Conservation (phyloP, 2,113 vertebrate genomes). For the Phrynocephalus versicolor region DNA sequence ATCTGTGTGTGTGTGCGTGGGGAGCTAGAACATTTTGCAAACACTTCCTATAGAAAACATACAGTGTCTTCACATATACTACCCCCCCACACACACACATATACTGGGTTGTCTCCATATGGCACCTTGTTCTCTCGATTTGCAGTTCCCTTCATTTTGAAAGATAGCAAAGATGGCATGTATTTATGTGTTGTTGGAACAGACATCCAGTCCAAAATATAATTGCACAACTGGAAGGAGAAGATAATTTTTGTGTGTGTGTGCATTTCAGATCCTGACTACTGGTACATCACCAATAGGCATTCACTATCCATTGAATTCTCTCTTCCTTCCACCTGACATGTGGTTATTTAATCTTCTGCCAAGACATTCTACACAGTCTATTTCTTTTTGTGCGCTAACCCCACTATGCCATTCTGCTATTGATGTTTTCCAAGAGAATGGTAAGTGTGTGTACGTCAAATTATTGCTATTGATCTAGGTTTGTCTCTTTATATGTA, state of each 20-base stretch:
- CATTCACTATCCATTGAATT: conserved; percentile 62
- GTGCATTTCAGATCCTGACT: conserved; percentile 64
- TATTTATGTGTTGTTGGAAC: conserved; percentile 46
- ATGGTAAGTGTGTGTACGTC: conserved; percentile 60
- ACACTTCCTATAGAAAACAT: neutral
- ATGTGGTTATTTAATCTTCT: conserved; percentile 77
- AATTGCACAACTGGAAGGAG: conserved; percentile 72
- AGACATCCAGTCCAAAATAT: conserved; percentile 67
- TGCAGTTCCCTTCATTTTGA: conserved; percentile 44
- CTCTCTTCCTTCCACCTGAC: conserved; percentile 54
- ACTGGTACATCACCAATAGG: conserved; percentile 64
- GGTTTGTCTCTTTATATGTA: conserved; percentile 73
- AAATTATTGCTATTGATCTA: conserved; percentile 79
- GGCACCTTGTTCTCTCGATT: conserved; percentile 55
- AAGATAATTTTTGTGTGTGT: conserved; percentile 74
- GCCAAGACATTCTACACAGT: conserved; percentile 64
- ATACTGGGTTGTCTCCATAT: neutral
- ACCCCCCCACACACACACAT: too few relatives aligned
- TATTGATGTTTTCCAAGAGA: conserved; percentile 76
- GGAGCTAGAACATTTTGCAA: neutral
- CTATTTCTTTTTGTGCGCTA: conserved; percentile 66
- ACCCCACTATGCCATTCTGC: conserved; percentile 69
- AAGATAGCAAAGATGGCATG: conserved; percentile 51
- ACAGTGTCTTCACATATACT: neutral
- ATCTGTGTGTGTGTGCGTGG: too few relatives aligned